Evolutionary conservation across 2,888 invertebrate species (phyloP).

Genomic region (Amblyjoppa fuscipennis): DNA sequence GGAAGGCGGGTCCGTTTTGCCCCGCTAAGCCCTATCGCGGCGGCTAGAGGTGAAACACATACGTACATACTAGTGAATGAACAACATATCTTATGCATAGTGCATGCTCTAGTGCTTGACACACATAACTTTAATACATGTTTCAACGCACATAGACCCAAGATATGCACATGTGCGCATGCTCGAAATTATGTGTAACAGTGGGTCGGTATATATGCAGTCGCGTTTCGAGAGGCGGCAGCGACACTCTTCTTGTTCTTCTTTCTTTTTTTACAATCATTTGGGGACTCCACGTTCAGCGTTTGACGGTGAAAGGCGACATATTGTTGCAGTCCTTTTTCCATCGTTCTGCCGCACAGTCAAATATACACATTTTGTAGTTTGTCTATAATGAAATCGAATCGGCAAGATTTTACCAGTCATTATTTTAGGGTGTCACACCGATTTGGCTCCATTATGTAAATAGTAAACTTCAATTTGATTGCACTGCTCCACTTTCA

Average conservation of each 20-base stretch:
- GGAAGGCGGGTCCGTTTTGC: no score
- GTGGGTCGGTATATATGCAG: background rate
- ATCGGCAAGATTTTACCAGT: no score
- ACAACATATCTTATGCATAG: constrained; percentile 77
- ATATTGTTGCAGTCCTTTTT: no score
- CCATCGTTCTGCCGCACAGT: no score
- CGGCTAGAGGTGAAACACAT: constrained; percentile 63
- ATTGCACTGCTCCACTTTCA: no score
- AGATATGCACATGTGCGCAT: background rate
- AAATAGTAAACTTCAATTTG: no score
- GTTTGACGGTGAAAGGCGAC: no score
- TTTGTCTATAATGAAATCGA: no score
- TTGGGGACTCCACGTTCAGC: background rate
- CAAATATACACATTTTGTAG: no score
- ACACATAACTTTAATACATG: constrained; percentile 19
- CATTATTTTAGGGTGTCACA: no score
- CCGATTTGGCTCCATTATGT: no score
- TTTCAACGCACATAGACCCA: constrained; percentile 14
- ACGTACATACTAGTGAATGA: constrained; percentile 70
- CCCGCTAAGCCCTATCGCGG: constrained; percentile 42
- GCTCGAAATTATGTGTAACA: constrained; percentile 1
- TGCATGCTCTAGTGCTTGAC: constrained; percentile 62
- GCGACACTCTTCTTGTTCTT: background rate
- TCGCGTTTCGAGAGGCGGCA: background rate
- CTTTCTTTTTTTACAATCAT: background rate